Conservation (phyloP, 2,888 invertebrate species). For the Theretra japonica region DNA sequence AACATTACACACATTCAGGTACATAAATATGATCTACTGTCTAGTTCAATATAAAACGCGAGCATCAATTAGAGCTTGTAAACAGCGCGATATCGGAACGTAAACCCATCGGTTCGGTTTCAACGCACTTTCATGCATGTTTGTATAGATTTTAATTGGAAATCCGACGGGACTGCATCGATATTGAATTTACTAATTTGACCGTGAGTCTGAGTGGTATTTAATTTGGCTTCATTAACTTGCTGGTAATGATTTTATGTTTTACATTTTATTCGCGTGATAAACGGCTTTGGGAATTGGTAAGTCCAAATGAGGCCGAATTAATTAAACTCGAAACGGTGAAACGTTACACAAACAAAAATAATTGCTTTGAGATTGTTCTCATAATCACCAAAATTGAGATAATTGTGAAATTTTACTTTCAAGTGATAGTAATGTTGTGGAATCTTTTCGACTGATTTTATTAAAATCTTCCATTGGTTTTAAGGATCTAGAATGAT, state of each 20-base stretch:
- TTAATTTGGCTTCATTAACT: constrained; percentile 3
- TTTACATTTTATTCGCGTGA: not conserved
- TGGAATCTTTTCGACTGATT: too few relatives aligned
- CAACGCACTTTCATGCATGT: not conserved
- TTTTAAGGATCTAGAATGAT: too few relatives aligned
- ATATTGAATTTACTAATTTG: constrained; percentile 10
- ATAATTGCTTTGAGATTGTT: too few relatives aligned
- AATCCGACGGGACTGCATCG: not conserved
- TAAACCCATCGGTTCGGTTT: constrained; percentile 20
- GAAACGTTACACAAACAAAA: not conserved
- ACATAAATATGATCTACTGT: constrained; percentile 1
- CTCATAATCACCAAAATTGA: too few relatives aligned
- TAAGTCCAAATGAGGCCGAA: constrained; percentile 2
- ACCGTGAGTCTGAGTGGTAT: constrained; percentile 7
- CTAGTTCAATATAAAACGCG: constrained; percentile 28
- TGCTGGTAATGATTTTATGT: constrained; percentile 1
- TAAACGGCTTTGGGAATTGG: not conserved
- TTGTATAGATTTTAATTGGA: constrained; percentile 8
- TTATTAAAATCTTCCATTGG: too few relatives aligned
- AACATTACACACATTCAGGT: not conserved
- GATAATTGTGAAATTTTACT: too few relatives aligned
- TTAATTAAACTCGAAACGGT: constrained; percentile 1
- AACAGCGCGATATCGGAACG: constrained; percentile 31
- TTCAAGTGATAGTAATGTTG: too few relatives aligned
- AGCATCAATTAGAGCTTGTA: constrained; percentile 32